Base-by-base conservation (phyloP, 2,888 invertebrate genomes). In the Cantharis lateralis region DNA sequence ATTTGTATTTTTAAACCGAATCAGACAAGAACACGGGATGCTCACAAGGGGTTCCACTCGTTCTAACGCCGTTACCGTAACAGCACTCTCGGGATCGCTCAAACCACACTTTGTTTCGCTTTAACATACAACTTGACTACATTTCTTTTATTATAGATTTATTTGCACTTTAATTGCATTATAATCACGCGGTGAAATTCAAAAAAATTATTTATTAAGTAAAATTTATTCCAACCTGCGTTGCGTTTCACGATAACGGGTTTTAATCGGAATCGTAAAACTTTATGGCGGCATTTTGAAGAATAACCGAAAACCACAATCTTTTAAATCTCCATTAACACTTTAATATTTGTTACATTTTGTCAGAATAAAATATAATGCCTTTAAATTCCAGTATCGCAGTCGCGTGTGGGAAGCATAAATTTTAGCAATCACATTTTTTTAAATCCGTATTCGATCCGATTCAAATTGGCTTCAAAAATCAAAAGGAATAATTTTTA, bases 71-170 rank as follows among this genome's bases (percentile, higher is more conserved):
- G 82, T 84, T 83, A 81, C 79, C 76, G 70, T 72, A 81, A 85
- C 81, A 80, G 78, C 83, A 79, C 85, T 77, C 85, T 15, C 62
- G 85, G 83, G 86, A 85, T 81, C 80, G 78, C 82, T 85, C 84
- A 84, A 82, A 79, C 79, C 80, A 76, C 79, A 81, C 82, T 81
- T 82, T 83, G 83, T 84, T 82, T 82, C 82, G 83, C 83, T 83
- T 84, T 84, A 84, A 84, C 83, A 82, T 82, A 82, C 84, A 82
- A 84, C 84, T 83, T 82, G 79, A 81, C 83, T 81, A 80, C 83
- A 81, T 83, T 85, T 84, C 84, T 83, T 84, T 84, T 83, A 84
- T 84, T 84, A 84, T 81, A 83, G 82, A 82, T 84, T 84, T 76
- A 63, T 18, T 32, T 81, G 78, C 71, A 71, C 80, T 79, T 48